Evolutionary conservation across 2,888 invertebrate genomes (phyloP), one percentile per base, ranked within the genome.

Genomic region (Nebria brevicollis): DNA sequence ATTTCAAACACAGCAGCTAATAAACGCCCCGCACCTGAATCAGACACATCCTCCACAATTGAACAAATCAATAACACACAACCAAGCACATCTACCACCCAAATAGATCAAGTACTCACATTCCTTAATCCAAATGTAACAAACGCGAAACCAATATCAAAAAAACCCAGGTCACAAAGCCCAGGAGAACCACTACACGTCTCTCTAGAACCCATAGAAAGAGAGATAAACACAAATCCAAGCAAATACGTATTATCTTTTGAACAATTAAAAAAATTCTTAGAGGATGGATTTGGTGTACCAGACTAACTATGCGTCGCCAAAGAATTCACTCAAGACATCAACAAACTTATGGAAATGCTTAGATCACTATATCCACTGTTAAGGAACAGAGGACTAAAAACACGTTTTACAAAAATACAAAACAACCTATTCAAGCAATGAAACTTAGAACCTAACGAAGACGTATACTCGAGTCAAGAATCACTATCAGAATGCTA

Each of bases 111-210:
- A 65, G 34, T 10, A 74, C 41, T 8, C 13, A 15, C 43, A 74
- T 10, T 72, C 43, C 43, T 43, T 6, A 43, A 43, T 43, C 43
- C 43, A 43, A 43, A 43, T 43, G 43, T 43, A 43, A 43, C 43
- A 6, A 43, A 43, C 43, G 10, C 43, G 6, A 43, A 43, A 43
- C 43, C 10, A 75, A 75, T 26, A 74, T n/a, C 42, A 11, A 66
- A 64, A 20, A 75, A 75, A 75, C 65, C 65, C n/a, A 75, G 75
- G 64, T 65, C 65, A 20, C 20, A 65, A 54, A 75, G 65, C 65
- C 64, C n/a, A 65, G 10, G 25, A 75, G 25, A 75, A 20, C 20
- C 20, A 20, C 20, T 20, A 75, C 25, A 15, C 20, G 20, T 20
- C n/a, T 64, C 64, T 5, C 20, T 75, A 65, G 66, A n/a, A 54